Base-by-base conservation (phyloP, 2,113 vertebrate genomes). In the Lamprologus lemairii region DNA sequence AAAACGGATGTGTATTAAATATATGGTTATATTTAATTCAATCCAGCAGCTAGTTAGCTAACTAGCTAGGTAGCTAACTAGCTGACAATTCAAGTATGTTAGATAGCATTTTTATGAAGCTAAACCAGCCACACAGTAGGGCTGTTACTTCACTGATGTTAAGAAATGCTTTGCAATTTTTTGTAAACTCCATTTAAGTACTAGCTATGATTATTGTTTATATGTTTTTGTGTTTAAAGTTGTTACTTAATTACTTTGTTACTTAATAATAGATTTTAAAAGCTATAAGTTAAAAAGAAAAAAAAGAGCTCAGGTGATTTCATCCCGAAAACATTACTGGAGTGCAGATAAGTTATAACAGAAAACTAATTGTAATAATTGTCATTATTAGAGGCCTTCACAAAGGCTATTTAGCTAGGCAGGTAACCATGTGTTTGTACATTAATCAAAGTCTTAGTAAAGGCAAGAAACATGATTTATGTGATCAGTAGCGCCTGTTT, bases 321-420 rank as follows among this genome's bases (percentile, higher is more conserved):
- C 6, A 35, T 37, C 60, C 31, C 0, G 2, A 68, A 68, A 13
- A 68, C 0, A n/a, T 65, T 65, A 65, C 60, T 65, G 60, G 60
- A 65, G 0, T 37, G n/a, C 8, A 42, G 65, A 0, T 26, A 73
- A 45, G 2, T 73, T 42, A 26, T 45, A 26, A 16, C 37, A 73
- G 7, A 17, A 73, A 73, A 9, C 33, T 23, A 23, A 68, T 0
- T 68, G n/a, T 68, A 40, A 42, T 0, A 60, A 42, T 0, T 0
- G 7, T 6, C 7, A 71, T 42, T 42, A 26, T 4, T 71, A 40
- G 65, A 71, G 33, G 19, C 63, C 19, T 68, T 40, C 0, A 37
- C 60, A 65, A 37, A 65, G 17, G 31, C 0, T 35, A n/a, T 2
- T 65, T 65, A 65, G 31, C 4, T 12, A 35, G 31, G 60, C 17